phyloP scores from a whole-genome alignment of 2,113 vertebrate genomes.

The Stomatorhinus ivindoensis region DNA sequence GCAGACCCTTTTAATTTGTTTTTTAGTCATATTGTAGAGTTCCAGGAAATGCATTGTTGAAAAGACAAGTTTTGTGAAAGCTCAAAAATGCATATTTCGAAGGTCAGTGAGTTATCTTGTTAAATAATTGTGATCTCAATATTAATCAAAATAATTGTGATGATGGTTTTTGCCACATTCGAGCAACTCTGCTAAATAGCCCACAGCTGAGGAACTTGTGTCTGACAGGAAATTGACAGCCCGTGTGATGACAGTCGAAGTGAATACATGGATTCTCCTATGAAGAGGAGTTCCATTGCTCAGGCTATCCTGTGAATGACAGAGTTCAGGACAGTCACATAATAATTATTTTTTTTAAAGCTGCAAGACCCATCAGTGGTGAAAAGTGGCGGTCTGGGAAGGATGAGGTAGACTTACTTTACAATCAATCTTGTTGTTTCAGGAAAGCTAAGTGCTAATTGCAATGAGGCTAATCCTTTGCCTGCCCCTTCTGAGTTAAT shows the following conservation, averaged over 20 bases:
- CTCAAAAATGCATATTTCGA: neutral
- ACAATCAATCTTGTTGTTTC: neutral
- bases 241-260: neutral
- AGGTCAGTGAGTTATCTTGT: neutral
- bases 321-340: neutral
- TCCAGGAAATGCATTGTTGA: neutral
- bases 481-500: conserved; percentile 7
- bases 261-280: neutral
- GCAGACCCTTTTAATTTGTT: neutral
- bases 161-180: neutral
- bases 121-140: neutral
- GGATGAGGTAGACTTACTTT: conserved; percentile 18
- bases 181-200: neutral
- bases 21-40: neutral
- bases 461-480: neutral
- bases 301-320: neutral
- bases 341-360: conserved; percentile 14
- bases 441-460: neutral
- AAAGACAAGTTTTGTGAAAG: neutral
- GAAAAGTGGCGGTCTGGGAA: neutral
- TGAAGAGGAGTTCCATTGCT: neutral
- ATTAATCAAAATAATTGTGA: neutral
- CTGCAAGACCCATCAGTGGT: neutral
- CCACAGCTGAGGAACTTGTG: neutral
- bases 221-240: neutral